Conservation (phyloP, 2,888 invertebrate genomes). For the Acanthosoma haemorrhoidale region DNA sequence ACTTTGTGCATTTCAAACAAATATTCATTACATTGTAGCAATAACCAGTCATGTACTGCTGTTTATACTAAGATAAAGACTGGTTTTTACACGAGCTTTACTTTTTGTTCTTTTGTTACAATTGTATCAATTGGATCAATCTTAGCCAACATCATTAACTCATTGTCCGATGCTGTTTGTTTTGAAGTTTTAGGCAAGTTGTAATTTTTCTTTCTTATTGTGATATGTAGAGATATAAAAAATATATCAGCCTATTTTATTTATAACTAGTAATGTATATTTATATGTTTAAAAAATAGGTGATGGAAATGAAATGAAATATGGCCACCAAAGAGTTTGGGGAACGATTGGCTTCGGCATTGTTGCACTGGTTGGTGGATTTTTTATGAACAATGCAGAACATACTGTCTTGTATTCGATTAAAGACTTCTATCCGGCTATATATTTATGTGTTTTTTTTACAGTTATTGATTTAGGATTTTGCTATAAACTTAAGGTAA, state of each 20-base stretch:
- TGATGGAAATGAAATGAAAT: conserved; percentile 59
- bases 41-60: conserved; percentile 44
- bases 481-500: conserved; percentile 59
- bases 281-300: conserved; percentile 49
- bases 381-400: conserved; percentile 62
- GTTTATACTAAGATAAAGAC: conserved; percentile 44
- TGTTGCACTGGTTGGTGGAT: conserved; percentile 66
- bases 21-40: not conserved
- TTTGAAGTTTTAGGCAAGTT: conserved; percentile 73
- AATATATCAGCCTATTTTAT: not conserved
- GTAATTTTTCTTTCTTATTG: not conserved
- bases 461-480: conserved; percentile 61
- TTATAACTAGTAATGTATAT: not conserved
- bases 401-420: conserved; percentile 32
- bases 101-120: conserved; percentile 69
- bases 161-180: conserved; percentile 83
- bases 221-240: not conserved
- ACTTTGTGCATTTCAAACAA: not conserved
- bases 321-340: conserved; percentile 76
- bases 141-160: conserved; percentile 77
- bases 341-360: conserved; percentile 75
- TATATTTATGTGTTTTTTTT: conserved; percentile 60
- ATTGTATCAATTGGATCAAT: conserved; percentile 69
- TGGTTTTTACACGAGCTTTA: conserved; percentile 43
- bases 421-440: conserved; percentile 68